Conservation (phyloP, 2,797 vertebrate genomes). For the Lates japonicus region DNA sequence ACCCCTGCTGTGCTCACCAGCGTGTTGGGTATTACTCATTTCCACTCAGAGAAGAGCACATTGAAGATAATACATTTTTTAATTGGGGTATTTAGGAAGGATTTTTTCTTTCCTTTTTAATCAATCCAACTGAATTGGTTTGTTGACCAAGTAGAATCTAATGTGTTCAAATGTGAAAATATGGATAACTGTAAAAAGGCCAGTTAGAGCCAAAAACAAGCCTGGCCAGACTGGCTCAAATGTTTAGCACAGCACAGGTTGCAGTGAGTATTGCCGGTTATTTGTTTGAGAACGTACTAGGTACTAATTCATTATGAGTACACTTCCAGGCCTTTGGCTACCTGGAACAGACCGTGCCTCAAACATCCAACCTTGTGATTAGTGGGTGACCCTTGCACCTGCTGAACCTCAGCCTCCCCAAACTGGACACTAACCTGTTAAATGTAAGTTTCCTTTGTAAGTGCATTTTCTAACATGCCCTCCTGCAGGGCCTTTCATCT, state of each 20-base stretch:
- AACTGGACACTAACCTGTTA: not conserved
- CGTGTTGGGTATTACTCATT: not conserved
- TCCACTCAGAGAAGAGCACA: not conserved
- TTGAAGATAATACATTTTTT: not conserved
- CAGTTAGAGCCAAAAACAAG: not conserved
- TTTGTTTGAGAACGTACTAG: not conserved
- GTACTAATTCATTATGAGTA: not conserved
- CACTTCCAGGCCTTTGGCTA: not conserved
- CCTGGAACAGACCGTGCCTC: not conserved
- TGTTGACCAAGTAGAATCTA: not conserved
- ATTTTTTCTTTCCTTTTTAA: not conserved
- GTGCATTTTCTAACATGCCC: not conserved
- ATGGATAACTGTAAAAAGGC: not conserved
- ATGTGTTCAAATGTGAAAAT: not conserved
- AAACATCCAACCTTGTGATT: not conserved
- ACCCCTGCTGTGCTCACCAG: not conserved
- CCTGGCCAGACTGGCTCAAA: not conserved
- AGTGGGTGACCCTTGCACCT: not conserved
- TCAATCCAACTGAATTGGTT: not conserved
- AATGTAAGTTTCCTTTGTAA: not conserved
- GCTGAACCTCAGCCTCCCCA: not conserved
- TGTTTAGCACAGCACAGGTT: not conserved
- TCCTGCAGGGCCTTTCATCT: constrained; percentile 8
- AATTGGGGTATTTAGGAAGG: not conserved
- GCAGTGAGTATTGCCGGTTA: not conserved